Base-by-base conservation (phyloP, 2,797 vertebrate species). In the Neostethus bicornis region DNA sequence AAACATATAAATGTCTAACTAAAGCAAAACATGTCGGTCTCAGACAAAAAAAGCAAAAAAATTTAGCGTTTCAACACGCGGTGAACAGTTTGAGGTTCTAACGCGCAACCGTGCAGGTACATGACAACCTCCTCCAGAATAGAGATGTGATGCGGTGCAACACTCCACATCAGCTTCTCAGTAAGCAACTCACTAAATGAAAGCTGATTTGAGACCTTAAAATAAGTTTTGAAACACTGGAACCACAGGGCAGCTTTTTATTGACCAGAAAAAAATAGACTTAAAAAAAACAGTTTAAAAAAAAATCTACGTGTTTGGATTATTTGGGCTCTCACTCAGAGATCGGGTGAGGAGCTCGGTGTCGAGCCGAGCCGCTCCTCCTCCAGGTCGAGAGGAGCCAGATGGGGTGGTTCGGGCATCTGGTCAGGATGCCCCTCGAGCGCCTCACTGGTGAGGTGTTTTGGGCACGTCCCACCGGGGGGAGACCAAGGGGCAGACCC, bases 101-200 rank as follows among this genome's bases (percentile, higher is more conserved):
- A 49, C 59, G 43, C 53, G 38, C 48, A 51, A 54, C 57, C 8
- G 1, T 12, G 11, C 13, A 51, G 37, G 44, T 25, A 16, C 42
- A 51, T 19, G 26, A n/a, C 59, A 38, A 51, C 51, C 34, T 41
- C 34, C 8, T 23, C 21, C 21, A 23, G 45, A 14, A 43, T 52
- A 14, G 56, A 51, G 17, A n/a, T 66, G 39, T 75, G 64, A 61
- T 80, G 74, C 78, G 77, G 39, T 80, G 77, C 77, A 80, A 56
- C 49, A 66, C n/a, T n/a, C 35, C 38, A 38, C 49, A 70, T 65
- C 16, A 65, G 56, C 34, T 39, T 49, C 39, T 60, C 34, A n/a
- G 51, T 54, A 51, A 58, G 66, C 54, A 52, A 42, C 31, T 41
- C 72, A 61, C 50, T 63, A 73, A 68, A 67, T 41, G 35, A 75